Evolutionary conservation across 2,888 invertebrate species (phyloP), one percentile per base, ranked within the genome.

Genomic region (Tiliacea aurago): DNA sequence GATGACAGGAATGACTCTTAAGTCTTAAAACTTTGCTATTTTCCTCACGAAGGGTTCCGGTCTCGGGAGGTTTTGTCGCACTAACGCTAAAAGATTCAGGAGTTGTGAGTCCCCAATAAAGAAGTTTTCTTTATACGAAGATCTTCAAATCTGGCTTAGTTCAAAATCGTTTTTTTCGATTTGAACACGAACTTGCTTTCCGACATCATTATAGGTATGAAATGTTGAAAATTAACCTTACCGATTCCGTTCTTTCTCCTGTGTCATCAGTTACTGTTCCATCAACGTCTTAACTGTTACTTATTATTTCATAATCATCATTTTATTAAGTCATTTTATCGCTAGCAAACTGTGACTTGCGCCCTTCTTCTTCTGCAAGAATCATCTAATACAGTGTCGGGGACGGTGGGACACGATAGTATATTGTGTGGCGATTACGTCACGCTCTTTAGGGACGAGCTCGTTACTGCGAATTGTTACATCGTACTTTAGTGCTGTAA

Each of bases 391-490:
- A 87, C 84, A 88, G 86, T 78, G 86, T 74, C 58, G 81, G 73
- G 78, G 79, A 78, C 72, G 81, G 82, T 78, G 76, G 84, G 83
- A 78, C 79, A 76, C 85, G 86, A 86, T 87, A 88, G 87, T 84
- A 84, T 84, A 87, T 85, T 83, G 86, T 88, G 87, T 83, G 85
- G 85, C 75, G 86, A 84, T 87, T 87, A 84, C 81, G 87, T 86
- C 85, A 82, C 84, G 81, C 78, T 84, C 84, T 83, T 82, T 78
- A 76, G 87, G 85, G 88, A 86, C 81, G 51, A 76, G 76, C 84
- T 87, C 86, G 87, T 88, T 88, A 88, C 85, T 76, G 82, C 81
- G 84, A 86, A 88, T 86, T 88, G 88, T 88, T 87, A 86, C 86
- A 86, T 86, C 84, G 84, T 84, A 88, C 86, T 88, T 87, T 81